Evolutionary conservation across 2,113 vertebrate species (phyloP).

Genomic region (Mesocricetus auratus): DNA sequence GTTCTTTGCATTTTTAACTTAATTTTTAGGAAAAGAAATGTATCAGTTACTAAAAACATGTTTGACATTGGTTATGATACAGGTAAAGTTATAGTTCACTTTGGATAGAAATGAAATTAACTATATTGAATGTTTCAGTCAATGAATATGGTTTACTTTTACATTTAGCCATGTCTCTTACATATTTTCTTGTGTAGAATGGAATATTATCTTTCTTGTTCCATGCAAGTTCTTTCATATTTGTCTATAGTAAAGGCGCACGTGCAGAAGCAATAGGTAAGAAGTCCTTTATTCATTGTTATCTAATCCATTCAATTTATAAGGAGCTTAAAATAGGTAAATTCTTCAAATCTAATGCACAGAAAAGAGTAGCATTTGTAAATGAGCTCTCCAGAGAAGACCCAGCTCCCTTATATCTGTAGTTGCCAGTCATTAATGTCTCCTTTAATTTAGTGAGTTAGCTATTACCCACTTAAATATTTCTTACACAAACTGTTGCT

Average conservation of each 20-base stretch:
- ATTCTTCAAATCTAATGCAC: background rate
- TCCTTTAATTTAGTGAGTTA: background rate
- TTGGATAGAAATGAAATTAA: background rate
- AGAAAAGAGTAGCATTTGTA: background rate
- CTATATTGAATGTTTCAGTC: background rate
- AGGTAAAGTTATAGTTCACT: background rate
- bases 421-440: background rate
- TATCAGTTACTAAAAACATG: background rate
- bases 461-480: background rate
- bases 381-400: background rate
- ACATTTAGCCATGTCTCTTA: background rate
- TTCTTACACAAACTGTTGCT: constrained; percentile 30
- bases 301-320: background rate
- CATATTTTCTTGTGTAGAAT: background rate
- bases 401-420: background rate
- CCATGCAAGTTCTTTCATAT: background rate
- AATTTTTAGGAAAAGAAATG: constrained; percentile 2
- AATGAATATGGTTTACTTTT: background rate
- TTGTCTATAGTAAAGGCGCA: background rate
- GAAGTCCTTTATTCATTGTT: background rate
- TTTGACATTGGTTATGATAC: background rate
- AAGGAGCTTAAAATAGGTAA: background rate
- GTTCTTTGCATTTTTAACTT: background rate
- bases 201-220: background rate
- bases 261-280: background rate